Evolutionary conservation across 2,113 vertebrate genomes (phyloP).

Genomic region (Pica pica): DNA sequence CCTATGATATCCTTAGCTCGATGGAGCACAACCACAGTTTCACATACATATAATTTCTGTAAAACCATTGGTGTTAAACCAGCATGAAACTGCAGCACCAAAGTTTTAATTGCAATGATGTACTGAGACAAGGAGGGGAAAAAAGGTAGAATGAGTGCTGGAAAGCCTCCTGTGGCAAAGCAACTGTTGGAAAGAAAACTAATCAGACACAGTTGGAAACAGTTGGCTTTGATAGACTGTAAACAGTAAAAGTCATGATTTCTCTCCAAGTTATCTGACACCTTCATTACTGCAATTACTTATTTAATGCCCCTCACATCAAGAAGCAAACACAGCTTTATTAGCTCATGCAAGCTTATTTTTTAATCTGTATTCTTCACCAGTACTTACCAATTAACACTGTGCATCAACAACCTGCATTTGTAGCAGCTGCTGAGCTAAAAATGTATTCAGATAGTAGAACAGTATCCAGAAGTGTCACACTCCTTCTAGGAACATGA

Average conservation of each 20-base stretch:
- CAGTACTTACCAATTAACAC: slow-evolving; percentile 15
- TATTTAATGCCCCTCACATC: slow-evolving; percentile 29
- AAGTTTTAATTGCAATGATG: background rate
- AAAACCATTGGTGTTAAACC: background rate
- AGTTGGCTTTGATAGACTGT: background rate
- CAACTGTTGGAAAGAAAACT: slow-evolving; percentile 18
- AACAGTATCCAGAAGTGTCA: background rate
- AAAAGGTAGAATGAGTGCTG: background rate
- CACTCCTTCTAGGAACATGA: slow-evolving; percentile 30
- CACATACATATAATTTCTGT: background rate
- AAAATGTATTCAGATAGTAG: background rate
- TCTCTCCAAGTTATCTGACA: slow-evolving; percentile 22
- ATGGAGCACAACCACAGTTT: background rate
- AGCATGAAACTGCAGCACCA: background rate
- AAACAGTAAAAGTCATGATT: slow-evolving; percentile 48
- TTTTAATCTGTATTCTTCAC: slow-evolving; percentile 12
- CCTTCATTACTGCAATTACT: slow-evolving; percentile 40
- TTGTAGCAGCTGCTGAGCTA: background rate
- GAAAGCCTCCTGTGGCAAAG: background rate
- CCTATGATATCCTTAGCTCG: background rate
- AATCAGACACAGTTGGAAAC: slow-evolving; percentile 24
- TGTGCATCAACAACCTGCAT: slow-evolving; percentile 27
- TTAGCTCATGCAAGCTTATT: background rate
- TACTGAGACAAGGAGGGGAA: background rate
- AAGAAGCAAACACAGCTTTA: slow-evolving; percentile 22